Base-by-base conservation (phyloP, 1,140 invertebrate species). In the Tetraneura akinire region DNA sequence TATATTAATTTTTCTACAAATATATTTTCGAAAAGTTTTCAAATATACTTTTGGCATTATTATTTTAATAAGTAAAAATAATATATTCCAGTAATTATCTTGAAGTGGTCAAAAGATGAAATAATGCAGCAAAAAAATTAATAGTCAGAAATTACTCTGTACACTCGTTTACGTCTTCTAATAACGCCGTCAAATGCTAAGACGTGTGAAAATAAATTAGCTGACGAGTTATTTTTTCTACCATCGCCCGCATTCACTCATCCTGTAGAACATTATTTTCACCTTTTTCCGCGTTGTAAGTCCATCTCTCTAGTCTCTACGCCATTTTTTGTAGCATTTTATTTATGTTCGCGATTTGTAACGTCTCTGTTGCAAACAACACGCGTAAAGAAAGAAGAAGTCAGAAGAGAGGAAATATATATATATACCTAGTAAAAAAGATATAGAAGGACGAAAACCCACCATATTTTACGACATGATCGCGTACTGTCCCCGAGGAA, bases 331-430 rank as follows among this genome's bases (percentile, higher is more conserved):
- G 55, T 8, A 10, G n/a, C 23, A 8, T 26, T 55, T 78, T 78
- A 78, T 78, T 78, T 78, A 78, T 78, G 74, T 60, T 55, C 23
- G 23, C 74, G 74, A 78, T 78, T 78, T 78, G 74, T 62, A 62
- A 78, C 53, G 37, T 21, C 55, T 62, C 55, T 26, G 53, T 37
- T 21, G 66, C 42, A 21, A 45, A 68, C 37, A 47, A 68, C 37
- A n/a, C 11, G 23, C 23, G 26, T 14, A 29, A 51, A 10, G 26
- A n/a, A 45, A 49, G 26, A 18, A 29, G 1, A 71, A 5, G 16
- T 10, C 9, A 45, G n/a, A 11, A 3, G 5, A 1, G 9, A 71
- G 45, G 49, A 6, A 42, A 32, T n/a, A 49, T 21, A 70, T 9
- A 66, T 14, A 49, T 37, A 57, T 42, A 76, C 60, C 45, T 76